These are phyloP conservation scores for Aurelia coerulea DNA, from an alignment of 30 jellyfish, hydroid and myxozoan species.

Conservation along the genomic window DNA sequence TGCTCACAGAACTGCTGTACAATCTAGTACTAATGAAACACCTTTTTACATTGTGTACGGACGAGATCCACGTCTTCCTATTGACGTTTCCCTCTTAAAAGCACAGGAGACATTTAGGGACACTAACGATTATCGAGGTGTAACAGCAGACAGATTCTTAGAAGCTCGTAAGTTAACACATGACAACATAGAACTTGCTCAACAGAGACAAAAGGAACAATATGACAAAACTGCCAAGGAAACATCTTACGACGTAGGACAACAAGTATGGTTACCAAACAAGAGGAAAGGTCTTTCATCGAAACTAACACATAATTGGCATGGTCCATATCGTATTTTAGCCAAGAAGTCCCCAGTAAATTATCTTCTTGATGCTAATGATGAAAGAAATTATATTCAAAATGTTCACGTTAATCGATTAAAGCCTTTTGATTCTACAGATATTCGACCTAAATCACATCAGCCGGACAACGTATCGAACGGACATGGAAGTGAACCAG, in stretches of 20 bases:
- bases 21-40: conserved; percentile 34
- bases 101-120: conserved; percentile 22
- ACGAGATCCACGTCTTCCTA: conserved; percentile 58
- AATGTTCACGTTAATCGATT: conserved; percentile 54
- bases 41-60: conserved; percentile 60
- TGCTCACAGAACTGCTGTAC: conserved; percentile 44
- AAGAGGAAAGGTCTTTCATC: conserved; percentile 44
- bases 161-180: conserved; percentile 45
- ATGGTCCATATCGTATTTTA: conserved; percentile 77
- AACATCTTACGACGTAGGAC: conserved; percentile 28
- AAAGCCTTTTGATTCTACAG: conserved; percentile 36
- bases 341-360: conserved; percentile 60
- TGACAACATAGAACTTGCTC: conserved; percentile 42
- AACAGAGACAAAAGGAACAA: conserved; percentile 29
- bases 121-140: conserved; percentile 43
- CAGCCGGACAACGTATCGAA: neutral
- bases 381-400: conserved; percentile 31
- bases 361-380: conserved; percentile 38
- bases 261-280: conserved; percentile 70
- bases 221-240: conserved; percentile 50
- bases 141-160: conserved; percentile 1
- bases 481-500: neutral
- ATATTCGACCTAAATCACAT: neutral
- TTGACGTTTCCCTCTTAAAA: conserved; percentile 42
- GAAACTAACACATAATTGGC: conserved; percentile 60